Evolutionary conservation across 2,888 invertebrate species (phyloP), one percentile per base, ranked within the genome.

Genomic region (Leucania comma): DNA sequence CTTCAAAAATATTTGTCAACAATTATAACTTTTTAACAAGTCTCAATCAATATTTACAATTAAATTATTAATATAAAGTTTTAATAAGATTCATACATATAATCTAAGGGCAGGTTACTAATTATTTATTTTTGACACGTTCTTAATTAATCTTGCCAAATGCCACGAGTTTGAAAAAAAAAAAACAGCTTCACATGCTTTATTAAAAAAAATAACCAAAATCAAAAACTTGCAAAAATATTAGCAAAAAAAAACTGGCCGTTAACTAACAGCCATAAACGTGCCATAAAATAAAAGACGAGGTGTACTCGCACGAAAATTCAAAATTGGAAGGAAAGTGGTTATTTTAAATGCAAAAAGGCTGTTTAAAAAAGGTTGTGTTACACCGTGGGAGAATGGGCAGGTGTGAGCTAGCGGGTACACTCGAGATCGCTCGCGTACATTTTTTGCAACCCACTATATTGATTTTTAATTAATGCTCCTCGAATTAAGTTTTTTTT

Each of bases 291-390:
- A 90, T 90, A 87, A 90, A 80, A 82, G 87, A 90, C 87, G 89
- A 88, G 86, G 87, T 87, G 87, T 86, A 87, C 81, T 86, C 78
- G 71, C 81, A 88, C 89, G 88, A 92, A 92, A 93, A 91, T 93
- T 87, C 92, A 87, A 93, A 93, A 94, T 93, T 94, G 92, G 89
- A 91, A 92, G 93, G 94, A 95, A 95, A 95, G 94, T 94, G 91
- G 90, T 90, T 87, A 87, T 89, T 93, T 92, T 91, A 92, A 92
- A 93, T 92, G 92, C 92, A 93, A 92, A 93, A 91, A 88, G 85
- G 89, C 85, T 86, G 78, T 85, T 84, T 67, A 80, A 81, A 82
- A 90, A 92, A 91, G 87, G 88, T 86, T 86, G 89, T 89, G 90
- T 89, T 89, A 90, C 81, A 93, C 92, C 95, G 95, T 95, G 95